Evolutionary conservation across 2,888 invertebrate species (phyloP), one percentile per base, ranked within the genome.

Genomic region (Tiphia femorata): DNA sequence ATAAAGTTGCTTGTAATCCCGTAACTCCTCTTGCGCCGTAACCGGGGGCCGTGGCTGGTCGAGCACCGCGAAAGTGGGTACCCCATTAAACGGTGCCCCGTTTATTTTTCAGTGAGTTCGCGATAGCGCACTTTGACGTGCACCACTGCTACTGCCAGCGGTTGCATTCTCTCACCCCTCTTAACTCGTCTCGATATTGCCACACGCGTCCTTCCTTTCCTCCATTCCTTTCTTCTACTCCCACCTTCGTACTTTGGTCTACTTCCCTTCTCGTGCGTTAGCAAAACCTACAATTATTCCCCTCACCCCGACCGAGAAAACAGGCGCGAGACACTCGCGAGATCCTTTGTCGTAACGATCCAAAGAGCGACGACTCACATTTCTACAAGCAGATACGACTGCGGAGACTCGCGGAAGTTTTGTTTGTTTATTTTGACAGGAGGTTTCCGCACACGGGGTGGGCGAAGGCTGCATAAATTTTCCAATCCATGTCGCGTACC

Each of bases 51-150:
- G 14, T 30, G 29, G 43, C 51, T 25, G 29, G 23, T 8, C 37
- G 14, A 21, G 10, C 21, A 23, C 23, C 38, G 55, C 37, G 58
- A 56, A 51, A 57, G 44, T 57, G 30, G 56, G 48, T 38, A 38
- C 23, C 30, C 17, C 61, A 67, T 72, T 66, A 63, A 70, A 60
- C 61, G 62, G 42, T 66, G 68, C 61, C 62, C 67, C 67, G 65
- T 75, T 73, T 73, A 75, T 73, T 75, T 75, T 72, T 75, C 72
- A 75, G 70, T 70, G 68, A 65, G 64, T 64, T 35, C 49, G 56
- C 59, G 67, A 71, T 69, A 73, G 61, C 67, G 41, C 38, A 44
- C 52, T 41, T 58, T 51, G 57, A 62, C 62, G 49, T 50, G 64
- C 12, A 51, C 53, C 52, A 50, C 48, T 40, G 69, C 69, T 56